A percentile compares a stretch with the other conserved stretches of the same genome.
Evolutionary conservation across 2,113 vertebrate species (phyloP).

Genomic region (Syrmaticus mikado): DNA sequence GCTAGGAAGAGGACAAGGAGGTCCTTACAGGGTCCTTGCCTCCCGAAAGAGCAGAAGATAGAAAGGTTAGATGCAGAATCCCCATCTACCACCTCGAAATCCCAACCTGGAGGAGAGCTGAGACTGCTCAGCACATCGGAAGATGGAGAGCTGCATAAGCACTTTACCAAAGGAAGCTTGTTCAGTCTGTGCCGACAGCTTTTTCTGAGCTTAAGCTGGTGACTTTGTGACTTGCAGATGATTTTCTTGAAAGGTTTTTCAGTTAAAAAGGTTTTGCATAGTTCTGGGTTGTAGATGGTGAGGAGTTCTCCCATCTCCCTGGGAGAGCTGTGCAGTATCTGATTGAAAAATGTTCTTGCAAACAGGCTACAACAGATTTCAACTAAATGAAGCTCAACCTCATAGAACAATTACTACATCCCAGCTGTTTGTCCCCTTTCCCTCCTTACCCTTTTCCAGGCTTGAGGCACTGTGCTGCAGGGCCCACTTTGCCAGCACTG

Average conservation of each 20-base stretch:
- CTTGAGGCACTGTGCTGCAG: accelerated
- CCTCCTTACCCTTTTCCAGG: background rate
- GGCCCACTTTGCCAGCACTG: background rate
- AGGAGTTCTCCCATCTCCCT: background rate
- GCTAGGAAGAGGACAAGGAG: background rate
- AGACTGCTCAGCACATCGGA: background rate
- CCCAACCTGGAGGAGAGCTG: background rate
- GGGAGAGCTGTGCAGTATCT: background rate
- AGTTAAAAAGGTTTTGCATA: background rate
- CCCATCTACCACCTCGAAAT: background rate
- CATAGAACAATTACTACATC: background rate
- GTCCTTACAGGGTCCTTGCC: background rate
- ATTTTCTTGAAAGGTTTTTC: background rate
- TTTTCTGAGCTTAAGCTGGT: background rate
- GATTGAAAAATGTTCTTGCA: background rate
- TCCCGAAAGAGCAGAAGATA: background rate
- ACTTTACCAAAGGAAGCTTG: background rate
- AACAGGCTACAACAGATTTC: background rate
- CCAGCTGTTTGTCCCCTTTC: background rate
- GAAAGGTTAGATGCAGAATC: background rate
- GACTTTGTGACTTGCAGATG: background rate
- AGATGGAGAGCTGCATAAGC: background rate
- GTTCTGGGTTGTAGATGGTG: background rate
- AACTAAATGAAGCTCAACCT: background rate
- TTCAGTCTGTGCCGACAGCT: background rate